A percentile compares a stretch with the other conserved stretches of the same genome.
Evolutionary conservation across 2,797 vertebrate genomes (phyloP).

Genomic region (Pseudotriccus pelzelni): DNA sequence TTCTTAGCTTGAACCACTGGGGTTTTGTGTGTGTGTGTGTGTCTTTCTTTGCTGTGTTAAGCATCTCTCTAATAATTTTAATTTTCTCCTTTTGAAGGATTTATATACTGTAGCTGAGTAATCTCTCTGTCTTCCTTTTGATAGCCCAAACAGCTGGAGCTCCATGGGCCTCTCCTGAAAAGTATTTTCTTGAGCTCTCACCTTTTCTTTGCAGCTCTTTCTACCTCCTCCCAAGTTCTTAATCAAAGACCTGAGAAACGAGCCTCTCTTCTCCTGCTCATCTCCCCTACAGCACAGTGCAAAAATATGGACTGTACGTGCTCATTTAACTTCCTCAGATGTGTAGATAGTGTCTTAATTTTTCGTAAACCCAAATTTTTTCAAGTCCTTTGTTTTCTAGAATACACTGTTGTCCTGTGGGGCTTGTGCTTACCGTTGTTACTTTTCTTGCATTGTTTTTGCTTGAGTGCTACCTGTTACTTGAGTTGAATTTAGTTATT

Average conservation of each 20-base stretch:
- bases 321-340: neutral
- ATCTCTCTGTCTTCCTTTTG: neutral
- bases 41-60: neutral
- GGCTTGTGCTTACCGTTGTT: neutral
- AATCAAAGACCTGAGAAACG: neutral
- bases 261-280: neutral
- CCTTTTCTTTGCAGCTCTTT: neutral
- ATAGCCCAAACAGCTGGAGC: neutral
- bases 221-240: neutral
- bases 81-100: neutral
- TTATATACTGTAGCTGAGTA: neutral
- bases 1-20: neutral
- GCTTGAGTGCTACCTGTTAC: neutral
- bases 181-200: neutral
- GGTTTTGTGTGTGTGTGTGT: neutral
- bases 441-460: neutral
- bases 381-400: neutral
- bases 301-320: neutral
- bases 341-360: neutral
- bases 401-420: fast-evolving
- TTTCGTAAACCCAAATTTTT: neutral
- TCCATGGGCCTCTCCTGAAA: neutral
- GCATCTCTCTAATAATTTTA: neutral
- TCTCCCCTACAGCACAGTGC: neutral
- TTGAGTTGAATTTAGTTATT: neutral